phyloP scores from a whole-genome alignment of 92 coral and sea anemone genomes.

The Pocillopora grandis region DNA sequence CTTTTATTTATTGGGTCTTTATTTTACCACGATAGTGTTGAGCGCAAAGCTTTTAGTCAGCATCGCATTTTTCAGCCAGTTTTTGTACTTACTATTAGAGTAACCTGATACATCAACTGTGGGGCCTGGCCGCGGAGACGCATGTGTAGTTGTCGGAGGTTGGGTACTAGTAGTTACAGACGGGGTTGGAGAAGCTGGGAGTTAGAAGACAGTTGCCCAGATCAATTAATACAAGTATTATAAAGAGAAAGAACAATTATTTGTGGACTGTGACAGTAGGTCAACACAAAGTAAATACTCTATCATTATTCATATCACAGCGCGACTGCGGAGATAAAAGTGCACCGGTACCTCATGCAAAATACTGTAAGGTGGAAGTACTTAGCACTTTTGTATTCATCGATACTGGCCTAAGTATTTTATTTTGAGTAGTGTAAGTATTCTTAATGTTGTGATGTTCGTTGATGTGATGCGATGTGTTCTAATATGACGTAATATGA shows the following conservation, averaged over 20 bases:
- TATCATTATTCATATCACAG: neutral
- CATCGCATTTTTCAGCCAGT: neutral
- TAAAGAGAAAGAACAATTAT: neutral
- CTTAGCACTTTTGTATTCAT: too few relatives aligned
- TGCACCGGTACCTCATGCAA: too few relatives aligned
- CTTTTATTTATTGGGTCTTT: neutral
- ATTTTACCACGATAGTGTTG: neutral
- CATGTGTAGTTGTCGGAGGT: slow-evolving; percentile 8
- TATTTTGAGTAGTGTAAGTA: too few relatives aligned
- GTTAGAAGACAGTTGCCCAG: slow-evolving; percentile 39
- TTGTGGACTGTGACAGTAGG: neutral
- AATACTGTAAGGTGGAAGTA: too few relatives aligned
- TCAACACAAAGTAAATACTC: neutral
- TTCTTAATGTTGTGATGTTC: too few relatives aligned
- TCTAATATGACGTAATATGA: too few relatives aligned
- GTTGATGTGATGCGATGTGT: too few relatives aligned
- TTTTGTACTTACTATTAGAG: slow-evolving; percentile 28
- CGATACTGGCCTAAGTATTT: too few relatives aligned
- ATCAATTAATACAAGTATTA: slow-evolving; percentile 20
- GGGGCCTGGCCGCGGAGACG: slow-evolving; percentile 15
- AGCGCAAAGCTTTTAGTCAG: neutral
- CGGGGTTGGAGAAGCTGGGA: slow-evolving; percentile 44
- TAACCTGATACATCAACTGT: neutral
- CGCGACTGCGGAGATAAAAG: too few relatives aligned
- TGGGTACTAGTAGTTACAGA: slow-evolving; percentile 3